A percentile compares a stretch with the other conserved stretches of the same genome.
phyloP scores from a whole-genome alignment of 2,888 invertebrate genomes.

The Scaptomyza parva region DNA sequence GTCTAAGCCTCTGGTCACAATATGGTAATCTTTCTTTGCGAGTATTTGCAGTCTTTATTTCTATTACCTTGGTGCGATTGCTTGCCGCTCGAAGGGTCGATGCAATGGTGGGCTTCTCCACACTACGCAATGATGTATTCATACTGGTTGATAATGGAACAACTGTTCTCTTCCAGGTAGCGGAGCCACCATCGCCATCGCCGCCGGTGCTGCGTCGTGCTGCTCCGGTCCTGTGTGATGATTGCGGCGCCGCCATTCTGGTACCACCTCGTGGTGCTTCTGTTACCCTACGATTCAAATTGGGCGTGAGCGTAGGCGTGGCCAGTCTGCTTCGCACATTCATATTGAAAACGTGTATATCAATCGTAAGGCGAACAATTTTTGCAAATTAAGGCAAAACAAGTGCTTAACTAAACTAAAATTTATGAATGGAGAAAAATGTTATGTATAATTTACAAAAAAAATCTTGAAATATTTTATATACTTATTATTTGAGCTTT shows the following conservation, averaged over 20 bases:
- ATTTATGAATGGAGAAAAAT: slow-evolving; percentile 13
- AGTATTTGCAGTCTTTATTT: slow-evolving; percentile 12
- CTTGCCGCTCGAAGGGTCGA: slow-evolving; percentile 59
- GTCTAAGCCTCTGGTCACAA: neutral
- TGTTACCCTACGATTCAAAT: neutral
- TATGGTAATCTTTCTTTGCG: slow-evolving; percentile 4
- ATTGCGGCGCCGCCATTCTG: slow-evolving; percentile 48
- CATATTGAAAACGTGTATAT: slow-evolving; percentile 50
- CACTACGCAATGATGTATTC: slow-evolving; percentile 1
- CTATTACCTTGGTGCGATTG: slow-evolving; percentile 33
- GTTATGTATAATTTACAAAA: slow-evolving; percentile 27
- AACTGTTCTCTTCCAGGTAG: slow-evolving; percentile 36
- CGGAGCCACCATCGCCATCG: slow-evolving; percentile 67
- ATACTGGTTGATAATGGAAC: neutral
- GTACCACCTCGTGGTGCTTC: slow-evolving; percentile 21
- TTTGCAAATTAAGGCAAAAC: slow-evolving; percentile 11
- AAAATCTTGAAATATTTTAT: neutral
- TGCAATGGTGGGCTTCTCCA: slow-evolving; percentile 62
- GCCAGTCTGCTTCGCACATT: slow-evolving; percentile 16
- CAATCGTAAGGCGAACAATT: slow-evolving; percentile 49
- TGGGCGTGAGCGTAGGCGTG: neutral
- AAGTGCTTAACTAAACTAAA: slow-evolving; percentile 6
- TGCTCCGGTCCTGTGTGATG: slow-evolving; percentile 50
- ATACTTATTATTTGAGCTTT: neutral
- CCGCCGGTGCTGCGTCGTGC: slow-evolving; percentile 48